Conservation (phyloP, 2,888 invertebrate genomes). For the Helicoverpa assulta region DNA sequence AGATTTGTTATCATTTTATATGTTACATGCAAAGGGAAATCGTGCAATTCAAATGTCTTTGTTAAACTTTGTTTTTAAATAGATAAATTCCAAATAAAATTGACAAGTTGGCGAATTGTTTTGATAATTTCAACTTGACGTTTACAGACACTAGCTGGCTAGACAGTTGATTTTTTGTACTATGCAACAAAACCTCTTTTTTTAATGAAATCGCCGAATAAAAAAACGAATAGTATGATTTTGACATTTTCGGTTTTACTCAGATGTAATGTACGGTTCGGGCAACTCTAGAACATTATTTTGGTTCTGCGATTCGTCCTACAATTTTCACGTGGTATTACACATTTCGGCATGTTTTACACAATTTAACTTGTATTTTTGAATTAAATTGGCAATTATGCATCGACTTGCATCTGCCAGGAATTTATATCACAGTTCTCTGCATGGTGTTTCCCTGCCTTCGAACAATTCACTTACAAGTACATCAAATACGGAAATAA, state of each 20-base stretch:
- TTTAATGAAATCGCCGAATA: conserved; percentile 26
- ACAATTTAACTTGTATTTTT: conserved; percentile 63
- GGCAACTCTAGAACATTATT: conserved; percentile 61
- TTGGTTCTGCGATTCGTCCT: conserved; percentile 67
- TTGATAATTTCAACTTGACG: conserved; percentile 30
- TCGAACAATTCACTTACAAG: conserved; percentile 70
- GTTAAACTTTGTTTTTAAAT: neutral
- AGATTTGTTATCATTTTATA: neutral
- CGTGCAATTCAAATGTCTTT: neutral
- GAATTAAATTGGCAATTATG: conserved; percentile 76
- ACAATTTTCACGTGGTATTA: conserved; percentile 82
- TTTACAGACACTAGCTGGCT: neutral
- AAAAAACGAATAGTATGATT: neutral
- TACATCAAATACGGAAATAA: conserved; percentile 74
- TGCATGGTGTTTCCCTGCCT: conserved; percentile 75
- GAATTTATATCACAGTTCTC: conserved; percentile 82
- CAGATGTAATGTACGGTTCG: conserved; percentile 12
- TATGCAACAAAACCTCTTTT: conserved; percentile 31
- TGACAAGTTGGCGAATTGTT: conserved; percentile 61
- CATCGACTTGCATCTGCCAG: conserved; percentile 84
- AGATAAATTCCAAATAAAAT: conserved; percentile 11
- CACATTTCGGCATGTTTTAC: conserved; percentile 75
- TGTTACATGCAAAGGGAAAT: neutral
- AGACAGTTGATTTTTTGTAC: conserved; percentile 34
- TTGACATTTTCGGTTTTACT: conserved; percentile 18